These are phyloP conservation scores for Protaetia brevitarsis DNA, from an alignment of 1,140 invertebrate genomes.

Conservation along the genomic window DNA sequence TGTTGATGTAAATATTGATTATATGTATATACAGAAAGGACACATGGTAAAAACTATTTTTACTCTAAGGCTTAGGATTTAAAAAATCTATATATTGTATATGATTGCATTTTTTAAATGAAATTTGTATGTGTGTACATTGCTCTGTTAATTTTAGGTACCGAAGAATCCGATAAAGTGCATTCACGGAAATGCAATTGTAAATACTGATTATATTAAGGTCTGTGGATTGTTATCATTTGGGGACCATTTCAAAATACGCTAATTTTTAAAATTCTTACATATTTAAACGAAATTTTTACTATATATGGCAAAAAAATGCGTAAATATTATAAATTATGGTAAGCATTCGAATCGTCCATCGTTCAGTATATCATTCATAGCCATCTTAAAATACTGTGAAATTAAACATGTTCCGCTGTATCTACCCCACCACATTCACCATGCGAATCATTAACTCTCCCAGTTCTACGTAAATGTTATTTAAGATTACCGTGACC, in stretches of 20 bases:
- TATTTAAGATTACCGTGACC: too few species aligned
- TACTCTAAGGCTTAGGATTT: not conserved
- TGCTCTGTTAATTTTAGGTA: constrained; percentile 4
- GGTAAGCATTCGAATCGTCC: too few species aligned
- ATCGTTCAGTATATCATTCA: too few species aligned
- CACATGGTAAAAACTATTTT: constrained; percentile 10
- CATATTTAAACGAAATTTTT: too few species aligned
- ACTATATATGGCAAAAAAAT: too few species aligned
- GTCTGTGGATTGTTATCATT: constrained; percentile 31
- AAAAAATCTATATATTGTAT: not conserved
- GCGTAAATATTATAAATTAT: too few species aligned
- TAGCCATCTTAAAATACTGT: too few species aligned
- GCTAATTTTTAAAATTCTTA: too few species aligned
- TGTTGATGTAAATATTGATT: constrained; percentile 23
- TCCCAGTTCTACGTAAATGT: too few species aligned
- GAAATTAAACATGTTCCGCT: too few species aligned
- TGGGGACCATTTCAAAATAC: constrained; percentile 30
- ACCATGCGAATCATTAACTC: too few species aligned
- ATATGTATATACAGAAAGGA: constrained; percentile 3
- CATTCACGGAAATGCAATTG: constrained; percentile 2
- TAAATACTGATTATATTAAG: constrained; percentile 28
- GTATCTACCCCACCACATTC: too few species aligned
- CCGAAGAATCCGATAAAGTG: not conserved
- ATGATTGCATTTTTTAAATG: constrained; percentile 11
- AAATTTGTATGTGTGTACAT: constrained; percentile 18